These are phyloP conservation scores for Cyprinodon diabolis DNA, from an alignment of 2,797 vertebrate species.

Conservation along the genomic window DNA sequence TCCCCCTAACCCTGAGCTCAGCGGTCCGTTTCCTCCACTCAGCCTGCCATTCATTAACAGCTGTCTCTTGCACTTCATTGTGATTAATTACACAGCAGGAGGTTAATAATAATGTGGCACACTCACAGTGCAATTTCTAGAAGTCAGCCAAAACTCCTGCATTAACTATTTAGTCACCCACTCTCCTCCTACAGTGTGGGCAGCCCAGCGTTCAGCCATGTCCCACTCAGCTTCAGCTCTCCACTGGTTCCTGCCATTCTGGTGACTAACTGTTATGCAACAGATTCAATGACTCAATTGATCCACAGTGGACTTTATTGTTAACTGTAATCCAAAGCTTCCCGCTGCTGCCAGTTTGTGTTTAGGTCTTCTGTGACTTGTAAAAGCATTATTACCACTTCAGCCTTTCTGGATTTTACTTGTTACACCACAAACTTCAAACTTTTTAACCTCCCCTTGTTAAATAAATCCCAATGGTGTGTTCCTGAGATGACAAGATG, in stretches of 20 bases:
- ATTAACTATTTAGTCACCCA: constrained; percentile 72
- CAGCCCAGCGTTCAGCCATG: constrained; percentile 65
- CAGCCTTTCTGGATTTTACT: not conserved
- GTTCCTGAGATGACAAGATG: not conserved
- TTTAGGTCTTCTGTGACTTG: constrained; percentile 8
- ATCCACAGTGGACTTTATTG: constrained; percentile 56
- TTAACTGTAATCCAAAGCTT: constrained; percentile 42
- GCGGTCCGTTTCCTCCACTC: constrained; percentile 54
- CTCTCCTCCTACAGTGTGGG: constrained; percentile 73
- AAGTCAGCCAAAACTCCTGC: constrained; percentile 70
- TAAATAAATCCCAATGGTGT: not conserved
- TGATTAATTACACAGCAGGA: constrained; percentile 72
- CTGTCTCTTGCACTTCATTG: constrained; percentile 67
- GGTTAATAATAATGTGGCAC: constrained; percentile 65
- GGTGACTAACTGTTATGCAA: constrained; percentile 79
- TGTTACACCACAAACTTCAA: not conserved
- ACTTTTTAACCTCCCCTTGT: not conserved
- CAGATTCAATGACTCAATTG: constrained; percentile 72
- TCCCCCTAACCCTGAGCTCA: constrained; percentile 58
- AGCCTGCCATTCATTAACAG: constrained; percentile 62
- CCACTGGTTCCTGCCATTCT: constrained; percentile 59
- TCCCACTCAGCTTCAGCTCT: constrained; percentile 67
- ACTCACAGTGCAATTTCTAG: constrained; percentile 52
- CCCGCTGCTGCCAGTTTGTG: constrained; percentile 8
- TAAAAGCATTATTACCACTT: not conserved